These are phyloP conservation scores for Nicator chloris DNA, from an alignment of 2,113 vertebrate genomes.

Conservation along the genomic window DNA sequence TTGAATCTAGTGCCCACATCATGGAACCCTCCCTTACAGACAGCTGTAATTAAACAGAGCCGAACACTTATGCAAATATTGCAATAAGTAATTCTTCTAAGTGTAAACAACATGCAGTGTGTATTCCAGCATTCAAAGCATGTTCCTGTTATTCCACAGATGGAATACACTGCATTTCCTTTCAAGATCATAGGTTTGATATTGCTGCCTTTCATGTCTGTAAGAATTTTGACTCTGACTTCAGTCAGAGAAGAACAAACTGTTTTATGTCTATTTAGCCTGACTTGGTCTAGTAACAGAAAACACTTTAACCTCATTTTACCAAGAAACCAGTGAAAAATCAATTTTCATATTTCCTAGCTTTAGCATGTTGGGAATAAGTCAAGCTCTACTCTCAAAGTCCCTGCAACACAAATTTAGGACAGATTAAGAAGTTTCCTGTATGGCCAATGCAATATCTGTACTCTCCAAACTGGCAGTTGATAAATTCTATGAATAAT, in stretches of 20 bases:
- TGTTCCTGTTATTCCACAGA: background rate
- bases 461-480: too few relatives aligned
- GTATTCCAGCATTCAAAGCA: background rate
- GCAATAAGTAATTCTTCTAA: conserved; percentile 12
- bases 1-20: background rate
- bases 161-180: background rate
- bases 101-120: background rate
- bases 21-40: background rate
- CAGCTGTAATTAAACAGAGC: conserved; percentile 42
- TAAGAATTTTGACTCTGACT: background rate
- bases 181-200: background rate
- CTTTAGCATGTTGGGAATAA: background rate
- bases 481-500: background rate
- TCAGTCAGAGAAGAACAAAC: background rate
- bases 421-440: background rate
- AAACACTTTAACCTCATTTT: background rate
- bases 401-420: background rate
- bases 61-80: conserved; percentile 10
- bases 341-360: background rate
- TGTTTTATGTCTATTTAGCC: background rate
- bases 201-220: background rate
- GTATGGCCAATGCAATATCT: background rate
- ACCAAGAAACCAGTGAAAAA: background rate
- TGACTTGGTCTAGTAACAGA: background rate
- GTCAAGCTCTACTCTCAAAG: background rate